Evolutionary conservation across 30 jellyfish, hydroid and myxozoan species (phyloP).

Genomic region (Catostylus mosaicus): DNA sequence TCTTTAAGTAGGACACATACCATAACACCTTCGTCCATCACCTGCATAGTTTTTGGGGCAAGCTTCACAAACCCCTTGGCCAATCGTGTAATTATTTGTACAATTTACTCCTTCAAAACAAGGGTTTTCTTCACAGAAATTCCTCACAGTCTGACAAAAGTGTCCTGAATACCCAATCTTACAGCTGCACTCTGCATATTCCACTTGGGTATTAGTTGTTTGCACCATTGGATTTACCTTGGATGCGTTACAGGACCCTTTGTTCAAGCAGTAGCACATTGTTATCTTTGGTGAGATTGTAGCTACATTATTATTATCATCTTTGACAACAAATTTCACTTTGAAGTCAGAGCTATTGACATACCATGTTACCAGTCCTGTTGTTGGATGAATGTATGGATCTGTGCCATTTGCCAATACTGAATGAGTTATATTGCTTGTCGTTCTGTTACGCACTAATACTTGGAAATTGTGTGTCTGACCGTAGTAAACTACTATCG

Average conservation of each 20-base stretch:
- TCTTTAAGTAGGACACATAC: no score
- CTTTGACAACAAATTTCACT: slow-evolving; percentile 25
- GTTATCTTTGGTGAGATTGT: slow-evolving; percentile 14
- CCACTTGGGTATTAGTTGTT: neutral
- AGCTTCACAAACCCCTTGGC: slow-evolving; percentile 36
- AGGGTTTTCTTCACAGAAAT: slow-evolving; percentile 49
- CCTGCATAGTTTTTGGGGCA: slow-evolving; percentile 65
- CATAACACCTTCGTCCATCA: slow-evolving; percentile 65
- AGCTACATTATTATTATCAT: slow-evolving; percentile 16
- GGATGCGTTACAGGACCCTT: slow-evolving; percentile 34
- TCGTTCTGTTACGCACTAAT: slow-evolving; percentile 3
- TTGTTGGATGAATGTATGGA: neutral
- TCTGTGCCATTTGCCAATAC: slow-evolving; percentile 37
- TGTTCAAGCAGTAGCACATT: slow-evolving; percentile 46
- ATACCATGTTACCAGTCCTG: slow-evolving; percentile 40
- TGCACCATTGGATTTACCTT: neutral
- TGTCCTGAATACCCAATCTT: slow-evolving; percentile 37
- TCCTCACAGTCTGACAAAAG: slow-evolving; percentile 36
- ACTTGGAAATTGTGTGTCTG: slow-evolving; percentile 13
- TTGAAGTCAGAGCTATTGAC: slow-evolving; percentile 9
- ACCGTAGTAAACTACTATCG: slow-evolving; percentile 19
- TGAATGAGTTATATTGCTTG: slow-evolving; percentile 21
- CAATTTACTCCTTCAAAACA: slow-evolving; percentile 55
- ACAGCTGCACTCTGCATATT: slow-evolving; percentile 42
- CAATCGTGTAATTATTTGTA: neutral